Percentiles rank a stretch among this genome's conserved stretches.
phyloP scores from a whole-genome alignment of 2,797 vertebrate species.

The Philypnodon macrostomus region DNA sequence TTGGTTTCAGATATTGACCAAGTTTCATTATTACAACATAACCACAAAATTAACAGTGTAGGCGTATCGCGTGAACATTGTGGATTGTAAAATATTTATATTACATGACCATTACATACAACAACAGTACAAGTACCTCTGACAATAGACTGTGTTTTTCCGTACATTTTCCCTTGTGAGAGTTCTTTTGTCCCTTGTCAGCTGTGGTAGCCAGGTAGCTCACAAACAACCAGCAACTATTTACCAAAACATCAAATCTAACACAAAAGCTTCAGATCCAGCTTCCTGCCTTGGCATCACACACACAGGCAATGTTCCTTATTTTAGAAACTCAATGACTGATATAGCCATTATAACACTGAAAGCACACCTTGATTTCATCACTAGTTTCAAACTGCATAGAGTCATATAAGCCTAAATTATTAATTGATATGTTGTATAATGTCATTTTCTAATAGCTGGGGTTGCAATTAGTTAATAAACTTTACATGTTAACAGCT shows the following conservation, averaged over 20 bases:
- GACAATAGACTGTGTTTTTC: not conserved
- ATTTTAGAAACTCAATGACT: constrained; percentile 38
- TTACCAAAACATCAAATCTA: constrained; percentile 4
- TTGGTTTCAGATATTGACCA: too few species aligned
- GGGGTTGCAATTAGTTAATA: too few species aligned
- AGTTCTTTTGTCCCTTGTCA: not conserved
- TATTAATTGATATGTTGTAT: too few species aligned
- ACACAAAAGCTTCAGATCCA: constrained; percentile 1
- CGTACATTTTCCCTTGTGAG: constrained; percentile 1
- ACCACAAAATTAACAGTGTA: too few species aligned
- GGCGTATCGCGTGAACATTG: too few species aligned
- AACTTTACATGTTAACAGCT: too few species aligned
- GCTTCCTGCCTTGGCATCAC: constrained; percentile 13
- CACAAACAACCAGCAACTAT: constrained; percentile 5
- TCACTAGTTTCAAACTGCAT: too few species aligned
- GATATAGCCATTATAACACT: constrained; percentile 1
- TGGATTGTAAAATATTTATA: not conserved
- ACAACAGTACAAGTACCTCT: not conserved
- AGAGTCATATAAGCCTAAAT: too few species aligned
- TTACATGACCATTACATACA: not conserved
- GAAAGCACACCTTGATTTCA: not conserved
- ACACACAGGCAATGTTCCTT: constrained; percentile 2
- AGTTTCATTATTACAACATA: too few species aligned
- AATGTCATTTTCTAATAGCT: too few species aligned
- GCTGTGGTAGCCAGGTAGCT: constrained; percentile 2